These are phyloP conservation scores for Toxostoma redivivum DNA, from an alignment of 2,113 vertebrate species.

Conservation along the genomic window DNA sequence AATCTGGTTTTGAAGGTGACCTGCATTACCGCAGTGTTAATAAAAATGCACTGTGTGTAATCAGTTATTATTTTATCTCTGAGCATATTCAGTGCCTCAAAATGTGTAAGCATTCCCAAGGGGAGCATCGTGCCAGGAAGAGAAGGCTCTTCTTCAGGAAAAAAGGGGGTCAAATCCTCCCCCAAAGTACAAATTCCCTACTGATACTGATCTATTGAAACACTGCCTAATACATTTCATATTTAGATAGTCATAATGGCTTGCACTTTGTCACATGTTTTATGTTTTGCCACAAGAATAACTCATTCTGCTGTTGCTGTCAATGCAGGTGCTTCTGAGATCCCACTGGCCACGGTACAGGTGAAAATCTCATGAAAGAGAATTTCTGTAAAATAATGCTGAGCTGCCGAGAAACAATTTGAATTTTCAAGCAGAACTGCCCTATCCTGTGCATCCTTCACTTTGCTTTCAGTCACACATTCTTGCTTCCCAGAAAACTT, in stretches of 20 bases:
- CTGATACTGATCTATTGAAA: not conserved
- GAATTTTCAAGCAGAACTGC: not conserved
- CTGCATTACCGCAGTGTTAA: conserved; percentile 42
- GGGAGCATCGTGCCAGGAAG: not conserved
- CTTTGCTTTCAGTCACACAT: not conserved
- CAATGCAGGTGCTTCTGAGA: not conserved
- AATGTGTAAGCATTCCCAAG: conserved; percentile 15
- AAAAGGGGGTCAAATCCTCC: not conserved
- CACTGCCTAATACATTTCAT: not conserved
- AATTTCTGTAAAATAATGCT: not conserved
- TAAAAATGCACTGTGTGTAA: conserved; percentile 57
- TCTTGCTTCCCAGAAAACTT: not conserved
- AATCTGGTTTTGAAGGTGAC: conserved; percentile 58
- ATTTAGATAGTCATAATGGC: not conserved
- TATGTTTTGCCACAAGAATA: not conserved
- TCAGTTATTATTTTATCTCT: conserved; percentile 62
- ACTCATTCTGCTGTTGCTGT: not conserved
- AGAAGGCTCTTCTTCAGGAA: not conserved
- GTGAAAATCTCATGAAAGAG: not conserved
- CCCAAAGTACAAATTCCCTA: not conserved
- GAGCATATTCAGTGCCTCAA: conserved; percentile 19
- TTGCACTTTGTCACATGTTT: not conserved
- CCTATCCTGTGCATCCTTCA: not conserved
- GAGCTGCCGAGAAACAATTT: not conserved
- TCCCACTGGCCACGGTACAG: not conserved